Conservation (phyloP, 2,888 invertebrate species). For the Penaeus monodon region DNA sequence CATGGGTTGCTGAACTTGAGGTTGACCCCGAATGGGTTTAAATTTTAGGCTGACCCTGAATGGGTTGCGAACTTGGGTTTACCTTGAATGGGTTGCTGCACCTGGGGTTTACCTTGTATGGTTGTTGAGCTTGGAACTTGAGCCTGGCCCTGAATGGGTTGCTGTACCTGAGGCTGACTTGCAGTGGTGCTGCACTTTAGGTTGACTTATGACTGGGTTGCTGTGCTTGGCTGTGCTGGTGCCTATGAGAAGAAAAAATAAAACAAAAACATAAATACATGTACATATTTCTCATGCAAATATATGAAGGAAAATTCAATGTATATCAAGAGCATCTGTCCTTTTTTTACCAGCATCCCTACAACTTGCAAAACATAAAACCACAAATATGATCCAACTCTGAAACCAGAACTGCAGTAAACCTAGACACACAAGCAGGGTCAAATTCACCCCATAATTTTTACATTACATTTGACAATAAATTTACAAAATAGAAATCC, state of each 20-base stretch:
- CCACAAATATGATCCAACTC: too few species aligned
- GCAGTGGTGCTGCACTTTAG: neutral
- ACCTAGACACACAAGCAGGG: neutral
- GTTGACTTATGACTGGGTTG: neutral
- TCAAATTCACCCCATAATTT: neutral
- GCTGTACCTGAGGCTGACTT: constrained; percentile 3
- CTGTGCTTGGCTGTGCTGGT: neutral
- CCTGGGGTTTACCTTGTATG: constrained; percentile 1
- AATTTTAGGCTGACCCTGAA: neutral
- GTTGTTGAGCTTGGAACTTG: neutral
- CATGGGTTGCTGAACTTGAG: too few species aligned
- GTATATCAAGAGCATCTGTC: too few species aligned
- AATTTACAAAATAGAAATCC: too few species aligned
- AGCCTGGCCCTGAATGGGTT: too few species aligned
- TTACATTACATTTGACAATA: too few species aligned
- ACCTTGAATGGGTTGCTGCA: neutral
- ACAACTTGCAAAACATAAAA: too few species aligned
- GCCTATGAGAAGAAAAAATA: neutral
- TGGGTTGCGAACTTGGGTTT: too few species aligned
- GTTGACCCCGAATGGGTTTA: too few species aligned
- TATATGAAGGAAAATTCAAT: too few species aligned
- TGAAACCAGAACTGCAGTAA: neutral
- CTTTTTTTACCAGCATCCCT: neutral
- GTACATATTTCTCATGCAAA: too few species aligned
- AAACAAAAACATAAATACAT: too few species aligned